Base-by-base conservation (phyloP, 2,888 invertebrate species). In the Cacoxenus indagator region DNA sequence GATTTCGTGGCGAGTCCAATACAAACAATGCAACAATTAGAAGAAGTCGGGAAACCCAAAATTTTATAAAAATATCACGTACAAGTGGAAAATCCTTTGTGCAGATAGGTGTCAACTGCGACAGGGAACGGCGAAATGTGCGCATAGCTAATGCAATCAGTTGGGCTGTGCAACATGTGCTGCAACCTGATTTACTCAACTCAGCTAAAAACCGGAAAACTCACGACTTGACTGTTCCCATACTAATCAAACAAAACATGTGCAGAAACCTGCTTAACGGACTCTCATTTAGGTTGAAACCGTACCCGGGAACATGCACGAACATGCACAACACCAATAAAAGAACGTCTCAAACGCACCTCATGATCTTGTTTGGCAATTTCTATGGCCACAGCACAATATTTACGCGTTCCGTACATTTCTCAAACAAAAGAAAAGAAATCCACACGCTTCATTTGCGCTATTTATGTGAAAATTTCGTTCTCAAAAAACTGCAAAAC, bases 51-150 rank as follows among this genome's bases (percentile, higher is more conserved):
- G 31, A 59, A 59, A 59, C 59, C 59, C 46, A 64, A 48, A 64
- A 64, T 48, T 64, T 64, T 64, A 26, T 64, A 64, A 48, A 64
- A 64, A 64, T 17, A 64, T 64, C 64, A 64, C 64, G 64, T 64
- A 64, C 27, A n/a, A 3, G 62, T 14, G 46, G 62, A 43, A 46
- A 24, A 62, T 62, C 62, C 62, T 62, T 62, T 46, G 37, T 31
- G n/a, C 31, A 31, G n/a, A 54, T 24, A 59, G 59, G 59, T 59
- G 59, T 57, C 57, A 57, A 57, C 8, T 43, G 45, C 11, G n/a
- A 43, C n/a, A n/a, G n/a, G n/a, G n/a, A n/a, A n/a, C n/a, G 4
- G 8, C 6, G 31, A 14, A 29, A 26, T 31, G 31, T 31, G 57
- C 31, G 57, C 57, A 57, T 57, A 57, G 4, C 57, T 2, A 57